Evolutionary conservation across 2,888 invertebrate genomes (phyloP).

Genomic region (Scaeva pyrastri): DNA sequence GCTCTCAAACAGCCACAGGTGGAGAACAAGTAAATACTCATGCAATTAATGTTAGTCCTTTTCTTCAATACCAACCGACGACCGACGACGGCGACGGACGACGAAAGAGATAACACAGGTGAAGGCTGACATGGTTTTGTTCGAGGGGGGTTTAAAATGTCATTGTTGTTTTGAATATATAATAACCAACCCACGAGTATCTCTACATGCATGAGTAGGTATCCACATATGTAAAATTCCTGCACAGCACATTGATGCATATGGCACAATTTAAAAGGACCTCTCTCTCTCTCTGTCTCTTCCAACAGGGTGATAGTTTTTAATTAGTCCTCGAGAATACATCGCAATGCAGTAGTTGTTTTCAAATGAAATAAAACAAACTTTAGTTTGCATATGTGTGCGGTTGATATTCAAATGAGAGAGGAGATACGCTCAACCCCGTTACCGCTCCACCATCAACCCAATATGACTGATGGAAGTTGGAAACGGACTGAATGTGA

Average conservation of each 20-base stretch:
- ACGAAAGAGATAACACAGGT: conserved; percentile 9
- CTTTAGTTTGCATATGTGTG: conserved; percentile 18
- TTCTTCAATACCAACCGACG: conserved; percentile 1
- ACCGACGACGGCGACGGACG: too few relatives aligned
- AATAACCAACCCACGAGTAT: not conserved
- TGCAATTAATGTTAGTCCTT: conserved; percentile 57
- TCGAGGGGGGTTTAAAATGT: not conserved
- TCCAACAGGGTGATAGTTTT: conserved; percentile 61
- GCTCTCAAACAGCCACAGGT: conserved; percentile 60
- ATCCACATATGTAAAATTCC: conserved; percentile 10
- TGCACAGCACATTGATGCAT: conserved; percentile 23
- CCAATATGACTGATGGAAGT: too few relatives aligned
- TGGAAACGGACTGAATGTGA: not conserved
- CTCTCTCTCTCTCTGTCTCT: not conserved
- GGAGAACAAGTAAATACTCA: conserved; percentile 66
- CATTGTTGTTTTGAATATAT: conserved; percentile 5
- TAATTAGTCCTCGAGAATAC: conserved; percentile 66
- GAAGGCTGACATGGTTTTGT: conserved; percentile 10
- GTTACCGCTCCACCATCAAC: too few relatives aligned
- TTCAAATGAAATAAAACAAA: conserved; percentile 62
- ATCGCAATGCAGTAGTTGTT: conserved; percentile 72
- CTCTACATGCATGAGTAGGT: not conserved
- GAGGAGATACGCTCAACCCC: not conserved
- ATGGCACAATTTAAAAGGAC: conserved; percentile 32
- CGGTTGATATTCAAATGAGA: not conserved